Evolutionary conservation across 2,888 invertebrate species (phyloP).

Genomic region (Chalcis sispes): DNA sequence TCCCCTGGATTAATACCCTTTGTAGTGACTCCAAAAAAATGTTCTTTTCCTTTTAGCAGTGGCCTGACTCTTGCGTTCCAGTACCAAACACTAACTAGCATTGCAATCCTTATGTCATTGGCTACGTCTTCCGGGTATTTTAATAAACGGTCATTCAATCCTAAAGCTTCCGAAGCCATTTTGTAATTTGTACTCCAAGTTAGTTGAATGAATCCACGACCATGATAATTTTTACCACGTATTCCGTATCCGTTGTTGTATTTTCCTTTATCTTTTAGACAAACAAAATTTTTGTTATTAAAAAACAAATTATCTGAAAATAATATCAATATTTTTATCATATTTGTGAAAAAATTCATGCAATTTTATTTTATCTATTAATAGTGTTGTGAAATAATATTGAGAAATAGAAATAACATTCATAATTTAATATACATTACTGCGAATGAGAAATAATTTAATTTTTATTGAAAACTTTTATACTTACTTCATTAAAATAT

Average conservation of each 20-base stretch:
- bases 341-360: too few species aligned
- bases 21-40: background rate
- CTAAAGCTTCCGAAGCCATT: constrained; percentile 14
- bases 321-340: background rate
- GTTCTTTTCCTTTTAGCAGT: background rate
- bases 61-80: constrained; percentile 21
- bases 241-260: constrained; percentile 19
- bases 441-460: background rate
- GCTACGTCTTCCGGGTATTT: constrained; percentile 17
- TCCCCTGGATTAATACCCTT: background rate
- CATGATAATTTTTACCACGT: constrained; percentile 17
- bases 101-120: background rate
- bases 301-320: background rate
- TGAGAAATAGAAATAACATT: too few species aligned
- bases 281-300: background rate
- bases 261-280: background rate
- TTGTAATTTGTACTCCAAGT: constrained; percentile 40
- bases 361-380: too few species aligned
- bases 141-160: constrained; percentile 3
- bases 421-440: background rate
- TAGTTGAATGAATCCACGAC: constrained; percentile 39
- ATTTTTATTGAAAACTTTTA: too few species aligned
- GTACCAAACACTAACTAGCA: constrained; percentile 24
- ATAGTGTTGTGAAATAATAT: too few species aligned
- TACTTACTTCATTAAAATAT: too few species aligned